Evolutionary conservation across 2,888 invertebrate genomes (phyloP).

Genomic region (Branchellion lobata): DNA sequence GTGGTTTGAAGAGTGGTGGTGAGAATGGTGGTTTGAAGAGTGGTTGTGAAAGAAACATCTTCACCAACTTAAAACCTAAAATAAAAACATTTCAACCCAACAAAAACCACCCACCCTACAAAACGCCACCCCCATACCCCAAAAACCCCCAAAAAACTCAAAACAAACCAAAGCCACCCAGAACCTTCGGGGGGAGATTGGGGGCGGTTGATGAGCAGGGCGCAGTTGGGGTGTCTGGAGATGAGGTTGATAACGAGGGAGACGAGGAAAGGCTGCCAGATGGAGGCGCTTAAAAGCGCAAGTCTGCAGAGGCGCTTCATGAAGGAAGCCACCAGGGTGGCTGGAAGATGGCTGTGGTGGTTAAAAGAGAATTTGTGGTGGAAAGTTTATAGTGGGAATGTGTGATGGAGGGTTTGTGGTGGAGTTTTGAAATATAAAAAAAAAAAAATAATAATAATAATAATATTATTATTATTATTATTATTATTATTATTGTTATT

Average conservation of each 20-base stretch:
- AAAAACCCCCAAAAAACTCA: neutral
- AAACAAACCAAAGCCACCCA: neutral
- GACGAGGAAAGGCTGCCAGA: slow-evolving; percentile 54
- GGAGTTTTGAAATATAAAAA: no score
- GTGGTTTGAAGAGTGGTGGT: no score
- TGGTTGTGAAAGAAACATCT: no score
- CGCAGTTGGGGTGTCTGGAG: slow-evolving; percentile 72
- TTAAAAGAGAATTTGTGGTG: no score
- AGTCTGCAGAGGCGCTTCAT: slow-evolving; percentile 83
- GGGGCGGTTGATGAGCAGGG: slow-evolving; percentile 56
- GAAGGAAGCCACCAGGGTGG: slow-evolving; percentile 86
- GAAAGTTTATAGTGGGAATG: no score
- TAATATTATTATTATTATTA: no score
- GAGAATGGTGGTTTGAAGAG: no score
- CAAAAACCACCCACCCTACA: neutral
- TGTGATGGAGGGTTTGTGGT: slow-evolving; percentile 65
- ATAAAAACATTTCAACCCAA: no score
- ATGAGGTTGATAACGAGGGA: slow-evolving; percentile 80
- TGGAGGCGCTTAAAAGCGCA: slow-evolving; percentile 75
- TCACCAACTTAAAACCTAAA: no score
- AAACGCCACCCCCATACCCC: neutral
- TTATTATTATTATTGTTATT: no score
- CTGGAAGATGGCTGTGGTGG: slow-evolving; percentile 77
- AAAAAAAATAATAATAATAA: no score
- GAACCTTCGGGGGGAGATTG: slow-evolving; percentile 46